Base-by-base conservation (phyloP, 2,888 invertebrate species). In the Shargacucullia verbasci region DNA sequence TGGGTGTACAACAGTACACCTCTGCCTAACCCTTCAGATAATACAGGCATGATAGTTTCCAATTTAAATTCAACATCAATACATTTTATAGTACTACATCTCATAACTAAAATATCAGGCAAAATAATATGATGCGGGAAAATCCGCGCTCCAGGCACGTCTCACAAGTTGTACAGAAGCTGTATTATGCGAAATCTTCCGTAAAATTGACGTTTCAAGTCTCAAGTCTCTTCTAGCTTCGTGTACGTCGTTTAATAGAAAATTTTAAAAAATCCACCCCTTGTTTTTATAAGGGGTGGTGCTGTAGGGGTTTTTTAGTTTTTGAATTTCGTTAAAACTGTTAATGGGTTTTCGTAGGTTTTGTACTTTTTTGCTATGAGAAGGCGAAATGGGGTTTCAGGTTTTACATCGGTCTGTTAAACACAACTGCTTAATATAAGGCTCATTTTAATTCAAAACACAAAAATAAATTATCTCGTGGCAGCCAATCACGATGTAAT, bases 121-220 rank as follows among this genome's bases (percentile, higher is more conserved):
- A 31, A 9, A 56, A 35, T 15, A 20, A 6, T 13, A 25, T 47
- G 34, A 46, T 33, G 38, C 43, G 15, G 57, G 59, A 33, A n/a
- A 70, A 69, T 57, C 64, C 62, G 48, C 53, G 27, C 38, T 43
- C 45, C 31, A 27, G 58, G 43, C 50, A 15, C 41, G 45, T 74
- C 59, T 62, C 53, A 49, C 44, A 48, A 62, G 43, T 55, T 62
- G 45, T 39, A 60, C 46, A 71, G 73, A 79, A 73, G 75, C 76
- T 82, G 74, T 78, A 80, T 78, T 78, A 78, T 86, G 84, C 84
- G 85, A 91, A 91, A 91, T 91, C 90, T 89, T 82, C 86, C 89
- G 90, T 91, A 88, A 91, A 92, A 91, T 92, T 91, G 91, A 91
- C 86, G 89, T 83, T 76, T 79, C 78, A 78, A 81, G 81, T 82